Evolutionary conservation across 2,113 vertebrate genomes (phyloP), one percentile per base, ranked within the genome.

Genomic region (Octodon degus): DNA sequence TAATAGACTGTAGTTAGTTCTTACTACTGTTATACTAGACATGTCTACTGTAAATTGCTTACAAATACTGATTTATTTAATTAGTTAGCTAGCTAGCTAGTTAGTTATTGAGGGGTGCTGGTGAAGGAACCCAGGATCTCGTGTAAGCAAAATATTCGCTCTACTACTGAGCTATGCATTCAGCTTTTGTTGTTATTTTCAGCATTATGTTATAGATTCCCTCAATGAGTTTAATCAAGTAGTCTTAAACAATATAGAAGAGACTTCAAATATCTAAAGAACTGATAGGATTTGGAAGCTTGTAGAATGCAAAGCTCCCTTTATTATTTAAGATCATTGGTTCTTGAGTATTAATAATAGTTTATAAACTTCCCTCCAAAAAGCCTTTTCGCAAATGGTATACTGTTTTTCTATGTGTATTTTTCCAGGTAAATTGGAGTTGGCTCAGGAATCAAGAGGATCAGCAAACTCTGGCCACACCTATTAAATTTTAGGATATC

Each of bases 361-460:
- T 81, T 81, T 81, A 83, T 60, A 72, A 68, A 81, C 9, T 77
- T 90, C n/a, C 8, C 25, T 63, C 6, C 8, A n/a, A 62, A 97
- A 50, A 50, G 50, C 50, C 50, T 50, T 50, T 50, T 50, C 50
- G 1, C 50, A 37, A 53, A 40, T 70, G 22, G 14, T 82, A 58
- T 90, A 82, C 32, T 91, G 16, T 65, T 94, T 93, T 22, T 93
- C 88, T 87, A 67, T 53, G 34, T 90, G 2, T 77, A 70, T 96
- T 34, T 94, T 84, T 50, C 24, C 11, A 74, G 43, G 47, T 77
- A 85, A 92, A 86, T 6, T 88, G 24, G 47, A 95, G 20, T 58
- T 95, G 90, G 40, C 63, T 87, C 34, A 91, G 55, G 89, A 86
- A 22, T 27, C 30, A 92, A 96, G 53, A 94, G 25, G 53, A 93